Evolutionary conservation across 2,888 invertebrate species (phyloP), one percentile per base, ranked within the genome.

Genomic region (Drosophila siamana): DNA sequence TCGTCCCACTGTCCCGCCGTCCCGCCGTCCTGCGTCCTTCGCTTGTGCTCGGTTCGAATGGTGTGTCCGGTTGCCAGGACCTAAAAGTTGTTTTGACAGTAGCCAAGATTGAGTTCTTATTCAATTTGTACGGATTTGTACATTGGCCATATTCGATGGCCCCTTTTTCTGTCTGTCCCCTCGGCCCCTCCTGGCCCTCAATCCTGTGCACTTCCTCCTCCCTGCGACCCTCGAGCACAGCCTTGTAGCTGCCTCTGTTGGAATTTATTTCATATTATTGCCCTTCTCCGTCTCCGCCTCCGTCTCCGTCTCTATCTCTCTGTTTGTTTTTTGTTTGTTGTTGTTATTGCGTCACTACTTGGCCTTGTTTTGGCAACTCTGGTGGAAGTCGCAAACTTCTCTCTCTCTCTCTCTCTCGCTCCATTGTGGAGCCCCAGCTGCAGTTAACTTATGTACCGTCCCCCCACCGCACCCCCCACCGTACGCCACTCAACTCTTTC

Each of bases 21-120:
- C 9, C 26, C 19, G 43, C 65, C 19, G 24, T 33, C 33, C 38
- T 43, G 50, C 44, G 48, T 44, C 43, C 28, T 44, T 41, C 36
- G 33, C 50, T 50, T n/a, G n/a, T n/a, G n/a, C 36, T 13, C n/a
- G n/a, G n/a, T n/a, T n/a, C n/a, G 51, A 43, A 13, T 43, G 44
- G 30, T 41, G 60, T 72, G 70, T 75, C 74, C 75, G 55, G 52
- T 70, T 74, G 59, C 67, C 70, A 38, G 75, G 60, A 64, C 62
- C 62, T 46, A 28, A 65, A 76, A 81, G 70, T 82, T 86, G 76
- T 78, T 84, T 85, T 80, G 80, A 86, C 86, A 84, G 83, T 84
- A 75, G 83, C 86, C 86, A 83, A 83, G 83, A 84, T 84, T 84
- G 83, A 84, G 83, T 84, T 86, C 83, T 84, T 84, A 86, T 86